Evolutionary conservation across 2,888 invertebrate species (phyloP), one percentile per base, ranked within the genome.

Genomic region (Cecidostiba fungosa): DNA sequence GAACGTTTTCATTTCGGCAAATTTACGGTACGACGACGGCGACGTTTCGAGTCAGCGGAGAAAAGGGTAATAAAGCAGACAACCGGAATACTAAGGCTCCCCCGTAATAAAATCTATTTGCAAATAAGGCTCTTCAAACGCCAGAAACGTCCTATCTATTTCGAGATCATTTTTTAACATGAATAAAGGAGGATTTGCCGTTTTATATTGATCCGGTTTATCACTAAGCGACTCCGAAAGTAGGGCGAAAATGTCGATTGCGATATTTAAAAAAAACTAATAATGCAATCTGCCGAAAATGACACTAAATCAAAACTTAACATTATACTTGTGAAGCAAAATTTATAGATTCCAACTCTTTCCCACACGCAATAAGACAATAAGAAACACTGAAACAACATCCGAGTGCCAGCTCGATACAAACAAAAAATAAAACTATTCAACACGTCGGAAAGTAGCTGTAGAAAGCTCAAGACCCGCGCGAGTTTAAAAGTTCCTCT

Each of bases 401-500:
- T 50, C 50, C 19, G 16, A n/a, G n/a, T 54, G 4, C 26, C 70
- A 10, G 1, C 10, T n/a, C 12, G 70, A 39, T 36, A n/a, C n/a
- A n/a, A n/a, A n/a, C n/a, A 70, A 39, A 39, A 72, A 16, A 72
- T n/a, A 36, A 32, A 14, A 29, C 32, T 5, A 66, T 66, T 66
- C 66, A 66, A 66, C 29, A 26, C 62, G 16, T 66, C 29, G 26
- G 12, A 12, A 26, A 66, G 66, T 66, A 66, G 29, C 66, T 66
- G 23, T 3, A 8, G 8, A 26, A 23, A 26, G 6, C 50, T 70
- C 36, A 50, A 70, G 50, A 47, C 23, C 14, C 69, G 79, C 72
- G 47, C 26, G 50, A 70, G 50, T 79, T 79, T 72, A 36, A 69
- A 70, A 79, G 50, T 36, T 72, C 23, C 36, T 50, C 70, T 70